These are phyloP conservation scores for Semicossyphus pulcher DNA, from an alignment of 2,113 vertebrate species.

Conservation along the genomic window DNA sequence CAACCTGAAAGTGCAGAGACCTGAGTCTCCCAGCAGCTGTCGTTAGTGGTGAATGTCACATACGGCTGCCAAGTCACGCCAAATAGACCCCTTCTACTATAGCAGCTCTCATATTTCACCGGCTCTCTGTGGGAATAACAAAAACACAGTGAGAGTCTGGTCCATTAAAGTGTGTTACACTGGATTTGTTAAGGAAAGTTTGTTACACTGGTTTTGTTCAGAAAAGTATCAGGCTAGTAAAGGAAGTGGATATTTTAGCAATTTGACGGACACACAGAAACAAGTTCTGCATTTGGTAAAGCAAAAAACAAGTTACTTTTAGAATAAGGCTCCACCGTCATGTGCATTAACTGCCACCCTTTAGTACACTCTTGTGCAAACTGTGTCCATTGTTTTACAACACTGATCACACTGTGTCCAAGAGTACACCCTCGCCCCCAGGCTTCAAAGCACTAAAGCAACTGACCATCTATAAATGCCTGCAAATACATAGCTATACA, in stretches of 20 bases:
- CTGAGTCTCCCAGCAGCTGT: conserved; percentile 76
- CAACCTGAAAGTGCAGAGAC: conserved; percentile 75
- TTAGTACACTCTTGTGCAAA: conserved; percentile 43
- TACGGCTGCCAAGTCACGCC: conserved; percentile 73
- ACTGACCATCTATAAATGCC: conserved; percentile 53
- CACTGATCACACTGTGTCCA: conserved; percentile 51
- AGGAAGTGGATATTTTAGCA: background rate
- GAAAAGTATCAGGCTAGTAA: background rate
- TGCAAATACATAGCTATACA: conserved; percentile 37
- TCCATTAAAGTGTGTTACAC: conserved; percentile 27
- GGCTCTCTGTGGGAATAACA: conserved; percentile 55
- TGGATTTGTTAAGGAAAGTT: conserved; percentile 12
- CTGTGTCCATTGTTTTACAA: conserved; percentile 63
- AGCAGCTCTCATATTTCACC: conserved; percentile 72
- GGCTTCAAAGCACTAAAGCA: conserved; percentile 53
- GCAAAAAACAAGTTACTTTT: conserved; percentile 19
- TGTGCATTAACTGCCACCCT: conserved; percentile 30
- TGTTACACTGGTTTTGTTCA: conserved; percentile 5
- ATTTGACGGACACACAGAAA: background rate
- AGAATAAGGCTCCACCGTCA: conserved; percentile 7
- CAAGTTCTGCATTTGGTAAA: background rate
- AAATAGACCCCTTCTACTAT: conserved; percentile 72
- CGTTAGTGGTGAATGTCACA: conserved; percentile 78
- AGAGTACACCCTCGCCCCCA: conserved; percentile 50
- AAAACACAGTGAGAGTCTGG: conserved; percentile 40